A percentile compares a stretch with the other conserved stretches of the same genome.
These are phyloP conservation scores for Brachycybe producta DNA, from an alignment of 2,888 invertebrate species.

Conservation along the genomic window DNA sequence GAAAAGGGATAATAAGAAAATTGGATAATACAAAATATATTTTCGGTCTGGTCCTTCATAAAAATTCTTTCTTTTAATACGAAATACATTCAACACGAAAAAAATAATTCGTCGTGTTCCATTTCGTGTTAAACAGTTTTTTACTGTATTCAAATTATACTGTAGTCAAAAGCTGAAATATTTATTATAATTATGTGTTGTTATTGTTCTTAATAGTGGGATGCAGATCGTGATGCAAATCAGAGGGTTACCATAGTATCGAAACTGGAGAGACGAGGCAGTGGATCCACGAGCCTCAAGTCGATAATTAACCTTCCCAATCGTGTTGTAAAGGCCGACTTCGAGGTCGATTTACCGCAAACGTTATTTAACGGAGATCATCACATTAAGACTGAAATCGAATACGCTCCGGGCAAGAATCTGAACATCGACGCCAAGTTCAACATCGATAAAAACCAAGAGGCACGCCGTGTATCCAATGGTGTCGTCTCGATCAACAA, in stretches of 20 bases:
- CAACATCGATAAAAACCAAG: conserved; percentile 9
- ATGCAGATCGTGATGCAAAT: conserved; percentile 8
- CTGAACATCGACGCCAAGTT: conserved; percentile 9
- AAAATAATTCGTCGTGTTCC: too few relatives aligned
- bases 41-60: too few relatives aligned
- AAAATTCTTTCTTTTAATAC: too few relatives aligned
- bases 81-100: too few relatives aligned
- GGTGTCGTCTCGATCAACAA: conserved; percentile 5
- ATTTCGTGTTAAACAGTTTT: too few relatives aligned
- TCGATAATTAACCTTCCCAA: conserved; percentile 3
- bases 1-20: too few relatives aligned
- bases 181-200: too few relatives aligned
- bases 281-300: conserved; percentile 6
- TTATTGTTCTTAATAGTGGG: conserved; percentile 10
- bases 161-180: too few relatives aligned
- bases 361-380: conserved; percentile 13
- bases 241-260: conserved; percentile 9
- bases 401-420: conserved; percentile 12
- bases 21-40: too few relatives aligned
- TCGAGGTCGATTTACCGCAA: conserved; percentile 8
- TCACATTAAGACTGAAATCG: conserved; percentile 8
- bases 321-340: conserved; percentile 1
- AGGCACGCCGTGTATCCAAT: conserved; percentile 6
- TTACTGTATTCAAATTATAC: too few relatives aligned
- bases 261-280: conserved; percentile 5